Evolutionary conservation across 2,888 invertebrate species (phyloP).

Genomic region (Helobdella robusta): DNA sequence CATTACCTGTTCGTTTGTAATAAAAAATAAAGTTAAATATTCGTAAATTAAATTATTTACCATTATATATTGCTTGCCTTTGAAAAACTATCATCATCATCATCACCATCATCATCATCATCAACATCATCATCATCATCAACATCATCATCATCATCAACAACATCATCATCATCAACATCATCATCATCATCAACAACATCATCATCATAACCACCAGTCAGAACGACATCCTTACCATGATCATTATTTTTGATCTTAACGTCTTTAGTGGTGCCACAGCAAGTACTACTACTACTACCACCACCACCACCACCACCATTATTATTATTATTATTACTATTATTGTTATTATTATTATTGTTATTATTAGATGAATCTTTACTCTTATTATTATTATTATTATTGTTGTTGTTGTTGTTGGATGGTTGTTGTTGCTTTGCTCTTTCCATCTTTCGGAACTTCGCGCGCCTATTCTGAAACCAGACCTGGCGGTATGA

Average conservation of each 20-base stretch:
- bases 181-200: conserved; percentile 1
- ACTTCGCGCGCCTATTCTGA: conserved; percentile 49
- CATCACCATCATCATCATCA: conserved; percentile 7
- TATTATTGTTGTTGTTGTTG: no score
- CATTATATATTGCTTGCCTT: no score
- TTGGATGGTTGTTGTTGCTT: conserved; percentile 45
- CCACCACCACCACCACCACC: no score
- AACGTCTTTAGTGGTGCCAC: conserved; percentile 27
- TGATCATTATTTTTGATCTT: conserved; percentile 30
- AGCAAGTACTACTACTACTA: conserved; percentile 1
- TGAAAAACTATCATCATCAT: no score
- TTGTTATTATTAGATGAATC: no score
- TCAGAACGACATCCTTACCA: conserved; percentile 15
- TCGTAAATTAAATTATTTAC: no score
- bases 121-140: background rate
- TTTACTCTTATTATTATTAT: no score
- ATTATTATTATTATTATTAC: no score
- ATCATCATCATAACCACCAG: background rate
- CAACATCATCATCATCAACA: background rate
- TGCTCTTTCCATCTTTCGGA: conserved; percentile 48
- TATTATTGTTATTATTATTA: no score
- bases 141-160: conserved; percentile 11
- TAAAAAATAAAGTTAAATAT: no score
- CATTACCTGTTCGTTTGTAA: no score
- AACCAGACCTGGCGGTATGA: conserved; percentile 46